Base-by-base conservation (phyloP, 1,140 invertebrate genomes). In the Eupeodes corollae region DNA sequence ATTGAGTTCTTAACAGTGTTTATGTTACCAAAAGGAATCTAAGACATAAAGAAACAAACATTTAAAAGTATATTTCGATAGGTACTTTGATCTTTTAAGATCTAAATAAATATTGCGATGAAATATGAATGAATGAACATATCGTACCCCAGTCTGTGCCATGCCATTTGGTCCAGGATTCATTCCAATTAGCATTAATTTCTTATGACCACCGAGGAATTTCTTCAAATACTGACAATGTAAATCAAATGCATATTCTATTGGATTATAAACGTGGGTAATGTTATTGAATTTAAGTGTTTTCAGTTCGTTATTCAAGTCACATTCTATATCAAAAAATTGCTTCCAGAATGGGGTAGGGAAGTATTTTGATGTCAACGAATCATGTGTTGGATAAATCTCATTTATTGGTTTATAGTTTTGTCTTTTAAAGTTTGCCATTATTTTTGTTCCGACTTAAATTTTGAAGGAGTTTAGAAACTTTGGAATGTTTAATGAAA, bases 121-220 rank as follows among this genome's bases (percentile, higher is more conserved):
- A n/a, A n/a, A n/a, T 42, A 9, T 16, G 13, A 48, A 43, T 13
- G 39, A 34, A 45, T 47, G 21, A 26, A 46, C 14, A 49, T 31
- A 49, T 67, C 74, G 75, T 75, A 87, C 87, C 19, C 91, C 91
- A 53, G 87, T 94, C 70, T 95, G 91, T 13, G 82, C 83, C 91
- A 94, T 95, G 39, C 91, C 91, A 80, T 83, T 92, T 0, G 90
- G 90, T 11, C 91, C 91, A 26, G 91, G 91, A 72, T 94, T 94
- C 85, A 94, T 93, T 5, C 91, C 91, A 40, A 95, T 72, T 58
- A 90, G 89, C 38, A 95, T 66, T 12, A 94, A 71, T 52, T 75
- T 75, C 63, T 89, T 92, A 8, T 61, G 56, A 9, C 70, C 71
- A 18, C 69, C 70, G 56, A 86, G 82, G 58, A 77, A 91, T 49